Evolutionary conservation across 2,797 vertebrate genomes (phyloP).

Genomic region (Pagetopsis macropterus): DNA sequence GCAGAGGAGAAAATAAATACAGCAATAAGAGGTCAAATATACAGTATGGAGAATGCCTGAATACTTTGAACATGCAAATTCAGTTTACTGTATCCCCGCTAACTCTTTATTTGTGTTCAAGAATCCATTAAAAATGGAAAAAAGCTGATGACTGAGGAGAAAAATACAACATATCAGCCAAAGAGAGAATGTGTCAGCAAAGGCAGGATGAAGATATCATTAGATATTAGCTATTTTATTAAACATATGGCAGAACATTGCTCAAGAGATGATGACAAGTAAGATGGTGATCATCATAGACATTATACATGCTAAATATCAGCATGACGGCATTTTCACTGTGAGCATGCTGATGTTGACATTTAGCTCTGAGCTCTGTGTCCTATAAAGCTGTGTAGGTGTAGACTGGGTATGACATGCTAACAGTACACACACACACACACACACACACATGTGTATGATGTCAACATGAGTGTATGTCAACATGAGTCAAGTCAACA

Average conservation of each 20-base stretch:
- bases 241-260: not conserved
- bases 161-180: slow-evolving; percentile 9
- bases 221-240: slow-evolving; percentile 3
- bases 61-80: slow-evolving; percentile 9
- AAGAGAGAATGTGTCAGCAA: not conserved
- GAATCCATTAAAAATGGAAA: not conserved
- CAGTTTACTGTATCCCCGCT: not conserved
- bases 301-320: not conserved
- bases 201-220: not conserved
- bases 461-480: not conserved
- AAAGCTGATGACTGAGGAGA: not conserved
- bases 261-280: not conserved
- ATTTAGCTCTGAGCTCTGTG: not conserved
- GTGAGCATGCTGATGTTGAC: not conserved
- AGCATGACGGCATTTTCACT: not conserved
- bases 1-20: slow-evolving; percentile 5
- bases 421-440: slow-evolving; percentile 2
- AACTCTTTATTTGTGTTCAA: slow-evolving; percentile 22
- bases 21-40: not conserved
- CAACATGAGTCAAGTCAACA: slow-evolving; percentile 4
- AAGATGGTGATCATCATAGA: not conserved
- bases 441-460: not conserved
- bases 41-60: not conserved
- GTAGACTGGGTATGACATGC: not conserved
- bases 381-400: not conserved